Base-by-base conservation (phyloP, 2,113 vertebrate genomes). In the Cyanoramphus novaezelandiae region DNA sequence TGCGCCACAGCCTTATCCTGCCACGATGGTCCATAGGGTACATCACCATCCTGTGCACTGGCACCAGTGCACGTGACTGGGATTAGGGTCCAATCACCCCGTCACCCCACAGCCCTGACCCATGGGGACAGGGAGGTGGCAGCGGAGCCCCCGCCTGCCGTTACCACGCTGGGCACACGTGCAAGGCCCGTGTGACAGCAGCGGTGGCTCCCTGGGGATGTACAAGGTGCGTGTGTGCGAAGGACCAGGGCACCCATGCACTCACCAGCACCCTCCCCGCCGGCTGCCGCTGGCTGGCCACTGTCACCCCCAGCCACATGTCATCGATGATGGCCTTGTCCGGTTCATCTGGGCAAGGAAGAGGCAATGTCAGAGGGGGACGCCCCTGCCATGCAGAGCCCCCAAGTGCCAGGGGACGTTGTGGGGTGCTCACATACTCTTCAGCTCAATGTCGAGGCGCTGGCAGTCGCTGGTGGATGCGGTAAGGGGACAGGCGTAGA, bases 251-350 rank as follows among this genome's bases (percentile, higher is more conserved):
- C 2, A 20, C 11, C 7, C 7, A 1, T 2, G 4, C 14, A 95
- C 99, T 99, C 97, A 99, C 99, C 99, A 99, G 94, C 31, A 99
- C 98, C 79, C 98, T 96, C 27, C 98, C 98, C 0, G 97, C 94
- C 0, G 94, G 94, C 13, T 95, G 81, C 74, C 98, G 97, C 95
- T 99, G 99, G 88, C 98, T 99, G 97, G 98, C 98, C 97, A 99
- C 98, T 0, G 99, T 99, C 96, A 99, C 99, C 12, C 99, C 99
- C 31, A 99, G 98, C 99, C 99, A 99, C 99, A 99, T 99, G 92
- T 98, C 98, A 93, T 99, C 98, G 49, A 99, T 98, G 82, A 98
- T 99, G 96, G 99, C 99, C 55, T 96, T 97, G 11, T 72, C 78
- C 0, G 98, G 96, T 29, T 97, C 95, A 74, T 97, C 99, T 99